Base-by-base conservation (phyloP, 2,888 invertebrate genomes). In the Nemapogon koenigi region DNA sequence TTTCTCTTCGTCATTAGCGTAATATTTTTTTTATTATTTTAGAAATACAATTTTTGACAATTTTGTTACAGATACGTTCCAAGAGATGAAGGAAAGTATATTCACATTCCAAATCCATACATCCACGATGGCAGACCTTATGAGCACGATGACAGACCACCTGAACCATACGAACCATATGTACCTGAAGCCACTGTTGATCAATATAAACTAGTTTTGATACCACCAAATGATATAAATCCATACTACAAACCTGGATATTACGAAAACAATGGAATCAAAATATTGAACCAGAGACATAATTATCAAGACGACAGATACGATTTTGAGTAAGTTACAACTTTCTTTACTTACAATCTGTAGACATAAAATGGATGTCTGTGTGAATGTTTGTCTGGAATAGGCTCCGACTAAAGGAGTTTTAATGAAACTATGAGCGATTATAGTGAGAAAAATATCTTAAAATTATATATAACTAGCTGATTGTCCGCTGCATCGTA, bases 41-140 rank as follows among this genome's bases (percentile, higher is more conserved):
- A n/a, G n/a, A n/a, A n/a, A n/a, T n/a, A n/a, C n/a, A n/a, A n/a
- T n/a, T n/a, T n/a, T n/a, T n/a, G n/a, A 7, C 17, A 11, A 19
- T 31, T 46, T 47, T 19, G 51, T 46, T 38, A 39, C 51, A 76
- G 72, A 45, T 84, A 84, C 53, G 51, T 73, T 51, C 80, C 80
- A 3, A 53, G 57, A 18, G 53, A 80, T 39, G 79, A 76, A 44
- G 82, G 82, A 2, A 78, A 69, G 56, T 83, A 82, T 51, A 53
- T 76, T 18, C 84, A 84, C 48, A 52, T 75, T 39, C 80, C 79
- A 3, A 73, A 76, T 45, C 79, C 80, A 1, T 83, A 82, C 56
- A 65, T 72, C 41, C 84, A 84, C 46, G 48, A 72, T 19, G 67
- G 76, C 49, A 75, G 75, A 43, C 78, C 79, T 13, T 79, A 78